These are phyloP conservation scores for Porites divaricata DNA, from an alignment of 92 coral and sea anemone species.

Conservation along the genomic window DNA sequence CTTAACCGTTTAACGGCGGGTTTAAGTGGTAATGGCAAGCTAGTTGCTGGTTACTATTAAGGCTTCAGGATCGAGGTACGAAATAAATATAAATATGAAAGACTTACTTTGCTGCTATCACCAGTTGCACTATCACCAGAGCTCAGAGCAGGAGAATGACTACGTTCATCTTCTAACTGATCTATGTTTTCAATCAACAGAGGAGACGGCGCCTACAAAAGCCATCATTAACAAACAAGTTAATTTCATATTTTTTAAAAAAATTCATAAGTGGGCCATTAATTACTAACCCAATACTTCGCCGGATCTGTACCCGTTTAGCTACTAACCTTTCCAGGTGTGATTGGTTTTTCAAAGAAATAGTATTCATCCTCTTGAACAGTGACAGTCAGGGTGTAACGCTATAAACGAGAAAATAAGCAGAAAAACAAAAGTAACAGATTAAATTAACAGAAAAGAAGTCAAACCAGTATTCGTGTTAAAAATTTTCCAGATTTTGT, in stretches of 20 bases:
- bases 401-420: constrained; percentile 44
- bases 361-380: constrained; percentile 94
- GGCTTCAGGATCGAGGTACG: background rate
- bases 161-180: constrained; percentile 80
- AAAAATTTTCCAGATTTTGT: no score
- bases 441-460: background rate
- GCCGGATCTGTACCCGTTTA: background rate
- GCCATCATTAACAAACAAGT: background rate
- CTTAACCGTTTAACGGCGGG: no score
- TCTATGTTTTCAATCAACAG: constrained; percentile 88
- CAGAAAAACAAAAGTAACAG: background rate
- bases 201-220: constrained; percentile 85
- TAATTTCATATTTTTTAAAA: no score
- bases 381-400: constrained; percentile 87
- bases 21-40: no score
- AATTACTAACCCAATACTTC: background rate
- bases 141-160: constrained; percentile 73
- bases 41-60: no score
- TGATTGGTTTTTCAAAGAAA: constrained; percentile 91
- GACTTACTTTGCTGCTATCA: constrained; percentile 69
- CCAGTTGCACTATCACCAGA: constrained; percentile 62
- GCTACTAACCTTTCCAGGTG: constrained; percentile 78
- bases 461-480: background rate
- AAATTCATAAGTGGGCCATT: no score
- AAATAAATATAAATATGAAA: no score